Base-by-base conservation (phyloP, 1,140 invertebrate genomes). In the Meteorus sp. region DNA sequence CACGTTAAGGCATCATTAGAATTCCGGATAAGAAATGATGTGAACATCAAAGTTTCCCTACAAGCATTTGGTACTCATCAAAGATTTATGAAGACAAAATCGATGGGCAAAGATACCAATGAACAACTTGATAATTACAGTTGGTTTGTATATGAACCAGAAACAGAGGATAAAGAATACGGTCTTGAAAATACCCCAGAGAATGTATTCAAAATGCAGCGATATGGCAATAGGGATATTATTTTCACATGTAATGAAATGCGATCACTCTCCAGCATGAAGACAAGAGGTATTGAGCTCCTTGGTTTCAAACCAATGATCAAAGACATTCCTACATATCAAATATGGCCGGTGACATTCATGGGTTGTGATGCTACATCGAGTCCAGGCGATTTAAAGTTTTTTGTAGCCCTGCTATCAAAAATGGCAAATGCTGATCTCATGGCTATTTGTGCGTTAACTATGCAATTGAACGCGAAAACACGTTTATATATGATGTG, bases 391-490 rank as follows among this genome's bases (percentile, higher is more conserved):
- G n/a, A n/a, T n/a, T n/a, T n/a, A 29, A 41, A 65, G 29, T 57
- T 74, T 13, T 74, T 73, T 31, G 52, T 48, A 5, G 61, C 63
- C n/a, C 52, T 73, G n/a, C 15, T 72, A 6, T 25, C 59, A 8
- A 63, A 69, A 37, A 73, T 67, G 47, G 37, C 55, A 0, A 4
- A 17, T 13, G 62, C 51, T 31, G 44, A 58, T 7, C 57, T 67
- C 9, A 73, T 70, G 67, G 62, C 67, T 33, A 53, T 72, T 52
- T 72, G 70, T 25, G 13, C 54, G 2, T 41, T 69, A 1, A 62
- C 60, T 25, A 3, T 64, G 4, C 47, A 63, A 53, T 20, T 41
- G 2, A 11, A 48, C 33, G 53, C 51, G n/a, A 7, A 39, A 13
- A 23, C 70, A 2, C 56, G 55, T 50, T n/a, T 73, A 13, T 70